These are phyloP conservation scores for Tetraneura akinire DNA, from an alignment of 1,140 invertebrate species.

Conservation along the genomic window DNA sequence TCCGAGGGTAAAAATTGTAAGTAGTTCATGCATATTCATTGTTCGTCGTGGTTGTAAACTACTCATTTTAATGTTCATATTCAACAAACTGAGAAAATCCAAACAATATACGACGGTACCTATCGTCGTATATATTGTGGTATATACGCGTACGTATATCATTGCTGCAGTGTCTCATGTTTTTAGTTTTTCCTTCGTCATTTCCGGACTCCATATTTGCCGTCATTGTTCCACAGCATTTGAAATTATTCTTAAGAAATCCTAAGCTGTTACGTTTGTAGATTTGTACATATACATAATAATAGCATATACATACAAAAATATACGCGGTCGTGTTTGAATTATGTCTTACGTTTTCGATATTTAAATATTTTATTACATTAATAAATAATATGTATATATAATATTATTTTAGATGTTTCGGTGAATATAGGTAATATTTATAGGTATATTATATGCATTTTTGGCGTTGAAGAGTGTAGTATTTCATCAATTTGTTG, in stretches of 20 bases:
- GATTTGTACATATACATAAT: not conserved
- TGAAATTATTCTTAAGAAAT: constrained; percentile 37
- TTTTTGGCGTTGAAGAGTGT: too few species aligned
- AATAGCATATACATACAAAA: not conserved
- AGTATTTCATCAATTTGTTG: too few species aligned
- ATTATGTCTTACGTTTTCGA: too few species aligned
- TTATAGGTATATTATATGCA: too few species aligned
- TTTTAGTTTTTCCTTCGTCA: constrained; percentile 33
- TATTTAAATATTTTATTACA: too few species aligned
- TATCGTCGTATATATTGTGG: not conserved
- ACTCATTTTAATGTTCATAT: constrained; percentile 33
- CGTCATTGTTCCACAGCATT: constrained; percentile 16
- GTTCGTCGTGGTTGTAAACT: not conserved
- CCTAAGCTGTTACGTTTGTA: constrained; percentile 14
- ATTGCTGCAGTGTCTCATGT: constrained; percentile 11
- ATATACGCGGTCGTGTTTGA: too few species aligned
- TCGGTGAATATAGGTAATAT: too few species aligned
- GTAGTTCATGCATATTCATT: constrained; percentile 41
- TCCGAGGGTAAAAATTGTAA: constrained; percentile 36
- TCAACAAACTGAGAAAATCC: constrained; percentile 26
- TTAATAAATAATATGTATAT: too few species aligned
- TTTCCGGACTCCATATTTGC: not conserved
- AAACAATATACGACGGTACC: not conserved
- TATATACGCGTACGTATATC: too few species aligned
- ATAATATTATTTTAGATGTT: too few species aligned